Conservation (phyloP, 2,888 invertebrate species). For the Autographa gamma region DNA sequence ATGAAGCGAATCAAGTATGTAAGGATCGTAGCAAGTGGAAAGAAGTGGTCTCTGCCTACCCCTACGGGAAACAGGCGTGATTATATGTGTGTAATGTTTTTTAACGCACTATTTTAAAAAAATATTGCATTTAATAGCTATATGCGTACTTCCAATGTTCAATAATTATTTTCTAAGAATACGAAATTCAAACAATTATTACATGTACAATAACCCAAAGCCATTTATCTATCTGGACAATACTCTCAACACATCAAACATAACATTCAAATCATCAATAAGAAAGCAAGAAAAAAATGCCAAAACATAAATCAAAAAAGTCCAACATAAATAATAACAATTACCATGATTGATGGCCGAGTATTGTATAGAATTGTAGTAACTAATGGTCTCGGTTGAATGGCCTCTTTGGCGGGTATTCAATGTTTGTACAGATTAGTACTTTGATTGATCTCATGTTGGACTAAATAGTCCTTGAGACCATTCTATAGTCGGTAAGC, state of each 20-base stretch:
- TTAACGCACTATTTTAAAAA: no score
- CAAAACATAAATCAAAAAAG: not conserved
- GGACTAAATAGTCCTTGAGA: not conserved
- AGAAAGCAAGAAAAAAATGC: not conserved
- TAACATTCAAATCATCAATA: not conserved
- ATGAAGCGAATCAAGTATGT: no score
- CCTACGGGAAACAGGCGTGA: no score
- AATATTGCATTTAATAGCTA: no score
- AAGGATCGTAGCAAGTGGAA: no score
- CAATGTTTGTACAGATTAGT: constrained; percentile 5
- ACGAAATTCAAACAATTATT: no score
- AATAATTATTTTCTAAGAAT: no score
- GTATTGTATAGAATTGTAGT: not conserved
- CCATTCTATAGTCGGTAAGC: not conserved
- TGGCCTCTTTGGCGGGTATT: not conserved
- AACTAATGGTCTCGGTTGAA: not conserved
- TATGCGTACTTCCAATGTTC: no score
- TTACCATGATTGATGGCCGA: constrained; percentile 1
- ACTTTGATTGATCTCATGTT: not conserved
- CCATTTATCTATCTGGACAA: not conserved
- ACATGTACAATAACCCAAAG: not conserved
- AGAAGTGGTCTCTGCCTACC: no score
- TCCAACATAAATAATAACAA: not conserved
- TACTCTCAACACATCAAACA: not conserved
- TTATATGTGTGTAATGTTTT: no score